Base-by-base conservation (phyloP, 2,113 vertebrate genomes). In the Nannobrachium achirus region DNA sequence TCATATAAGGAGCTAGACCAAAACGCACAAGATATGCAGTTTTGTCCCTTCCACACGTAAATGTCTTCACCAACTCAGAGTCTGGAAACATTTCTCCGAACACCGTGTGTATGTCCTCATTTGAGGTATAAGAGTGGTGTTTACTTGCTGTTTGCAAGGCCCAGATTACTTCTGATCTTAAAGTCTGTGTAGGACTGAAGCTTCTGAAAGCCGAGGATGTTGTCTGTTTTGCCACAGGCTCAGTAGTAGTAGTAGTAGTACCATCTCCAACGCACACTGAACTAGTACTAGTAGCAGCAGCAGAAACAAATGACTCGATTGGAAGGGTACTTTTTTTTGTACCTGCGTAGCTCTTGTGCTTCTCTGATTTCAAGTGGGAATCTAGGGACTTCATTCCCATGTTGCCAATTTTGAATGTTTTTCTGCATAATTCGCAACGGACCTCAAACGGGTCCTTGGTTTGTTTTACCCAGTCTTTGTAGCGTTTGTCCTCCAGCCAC, bases 141-240 rank as follows among this genome's bases (percentile, higher is more conserved):
- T 10, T 61, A 41, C 16, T 8, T 5, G 58, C 20, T 14, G 61
- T 56, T 41, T 75, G 8, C 6, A 75, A 18, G 55, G 20, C 18
- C 64, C 59, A 69, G 7, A 75, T 19, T 14, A 69, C 44, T 65
- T 75, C 65, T 16, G 48, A 60, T 75, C 62, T 69, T n/a, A 75
- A 10, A 11, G 57, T 68, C 15, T 57, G 57, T 10, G 49, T 61
- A 38, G 15, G 69, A 7, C 73, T 59, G 48, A 67, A 74, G n/a
- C n/a, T n/a, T n/a, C n/a, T n/a, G n/a, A n/a, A n/a, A n/a, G n/a
- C n/a, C n/a, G n/a, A n/a, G n/a, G n/a, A n/a, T 11, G 64, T 20
- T 45, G 25, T 44, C 10, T 25, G 42, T n/a, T n/a, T n/a, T n/a
- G n/a, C n/a, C n/a, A n/a, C n/a, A n/a, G n/a, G n/a, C n/a, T n/a